Percentiles rank a stretch among this genome's conserved stretches.
phyloP scores from a whole-genome alignment of 2,888 invertebrate species.

The Xanthia togata region DNA sequence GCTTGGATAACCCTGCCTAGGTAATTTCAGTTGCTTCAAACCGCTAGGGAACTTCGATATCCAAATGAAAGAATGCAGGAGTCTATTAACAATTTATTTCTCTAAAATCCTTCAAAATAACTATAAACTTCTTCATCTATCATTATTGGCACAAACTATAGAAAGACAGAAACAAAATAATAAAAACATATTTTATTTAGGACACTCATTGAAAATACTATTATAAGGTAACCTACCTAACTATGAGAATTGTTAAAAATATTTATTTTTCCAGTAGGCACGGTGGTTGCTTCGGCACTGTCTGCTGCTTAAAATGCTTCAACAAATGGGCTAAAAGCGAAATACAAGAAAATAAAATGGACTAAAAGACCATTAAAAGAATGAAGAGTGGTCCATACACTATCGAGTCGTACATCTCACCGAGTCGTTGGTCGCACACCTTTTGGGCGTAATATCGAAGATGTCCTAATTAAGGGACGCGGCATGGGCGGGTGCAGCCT shows the following conservation, averaged over 20 bases:
- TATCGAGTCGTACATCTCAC: conserved; percentile 66
- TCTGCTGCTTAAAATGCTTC: background rate
- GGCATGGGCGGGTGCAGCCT: conserved; percentile 79
- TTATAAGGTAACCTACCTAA: no score
- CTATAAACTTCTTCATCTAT: background rate
- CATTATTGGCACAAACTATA: background rate
- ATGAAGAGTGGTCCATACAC: conserved; percentile 60
- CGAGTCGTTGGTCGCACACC: conserved; percentile 80
- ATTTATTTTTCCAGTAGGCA: background rate
- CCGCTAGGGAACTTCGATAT: background rate
- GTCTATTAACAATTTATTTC: background rate
- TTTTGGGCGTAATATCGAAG: conserved; percentile 87
- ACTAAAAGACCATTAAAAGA: background rate
- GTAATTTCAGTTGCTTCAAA: background rate
- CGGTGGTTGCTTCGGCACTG: background rate
- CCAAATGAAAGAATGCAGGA: background rate
- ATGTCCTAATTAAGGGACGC: conserved; percentile 89
- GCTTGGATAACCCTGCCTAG: background rate
- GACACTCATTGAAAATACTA: background rate
- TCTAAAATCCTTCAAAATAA: background rate
- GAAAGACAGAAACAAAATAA: background rate
- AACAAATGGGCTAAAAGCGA: background rate
- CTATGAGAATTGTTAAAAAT: background rate
- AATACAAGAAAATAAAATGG: background rate
- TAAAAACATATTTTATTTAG: background rate